Percentiles rank a stretch among this genome's conserved stretches.
Evolutionary conservation across 1,140 invertebrate species (phyloP).

Genomic region (Pogonognathellus flavescens): DNA sequence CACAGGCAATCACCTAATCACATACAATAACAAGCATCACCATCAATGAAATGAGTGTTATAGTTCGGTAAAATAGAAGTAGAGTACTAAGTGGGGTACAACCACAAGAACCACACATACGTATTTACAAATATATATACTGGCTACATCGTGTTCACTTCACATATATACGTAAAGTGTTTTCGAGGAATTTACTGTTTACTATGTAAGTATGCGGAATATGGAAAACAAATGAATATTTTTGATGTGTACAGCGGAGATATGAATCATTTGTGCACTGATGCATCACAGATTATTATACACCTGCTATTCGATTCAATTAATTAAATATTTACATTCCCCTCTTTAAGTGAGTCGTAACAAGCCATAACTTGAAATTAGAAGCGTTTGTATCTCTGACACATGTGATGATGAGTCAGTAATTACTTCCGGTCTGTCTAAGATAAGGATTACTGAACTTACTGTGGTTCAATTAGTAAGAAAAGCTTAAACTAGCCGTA

Average conservation of each 20-base stretch:
- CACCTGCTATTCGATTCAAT: too few species aligned
- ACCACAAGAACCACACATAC: too few species aligned
- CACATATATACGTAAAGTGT: not conserved
- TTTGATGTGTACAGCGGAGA: too few species aligned
- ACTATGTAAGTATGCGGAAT: too few species aligned
- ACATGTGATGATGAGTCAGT: not conserved
- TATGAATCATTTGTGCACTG: too few species aligned
- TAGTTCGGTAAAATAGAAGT: not conserved
- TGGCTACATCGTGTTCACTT: not conserved
- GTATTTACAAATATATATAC: not conserved
- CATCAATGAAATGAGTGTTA: not conserved
- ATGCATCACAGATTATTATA: too few species aligned
- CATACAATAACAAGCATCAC: not conserved
- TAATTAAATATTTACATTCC: too few species aligned
- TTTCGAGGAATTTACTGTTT: too few species aligned
- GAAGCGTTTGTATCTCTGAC: not conserved
- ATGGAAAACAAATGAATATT: too few species aligned
- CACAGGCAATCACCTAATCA: constrained; percentile 95
- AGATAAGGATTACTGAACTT: not conserved
- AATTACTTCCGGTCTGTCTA: not conserved
- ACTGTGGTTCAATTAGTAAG: not conserved
- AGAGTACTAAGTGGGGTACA: too few species aligned
- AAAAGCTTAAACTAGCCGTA: not conserved
- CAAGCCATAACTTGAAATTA: too few species aligned
- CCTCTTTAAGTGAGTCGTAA: too few species aligned